Base-by-base conservation (phyloP, 2,797 vertebrate species). In the Dicrostonyx torquatus region DNA sequence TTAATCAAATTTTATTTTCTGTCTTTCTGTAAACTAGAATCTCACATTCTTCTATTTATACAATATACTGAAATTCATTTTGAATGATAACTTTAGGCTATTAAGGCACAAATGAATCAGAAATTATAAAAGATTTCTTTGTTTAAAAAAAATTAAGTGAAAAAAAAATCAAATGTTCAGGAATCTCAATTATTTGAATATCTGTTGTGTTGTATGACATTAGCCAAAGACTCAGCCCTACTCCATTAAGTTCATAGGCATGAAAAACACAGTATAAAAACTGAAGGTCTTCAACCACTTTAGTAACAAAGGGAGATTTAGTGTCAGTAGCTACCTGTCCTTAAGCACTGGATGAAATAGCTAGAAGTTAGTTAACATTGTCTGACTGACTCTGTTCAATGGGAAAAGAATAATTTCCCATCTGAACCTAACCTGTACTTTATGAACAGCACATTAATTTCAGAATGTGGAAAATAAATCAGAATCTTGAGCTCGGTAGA, bases 1-100 rank as follows among this genome's bases (percentile, higher is more conserved):
- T 95, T 96, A 96, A 95, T 90, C 94, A 93, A 92, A 92, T 85
- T 93, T 96, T 50, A 91, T 37, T 82, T 86, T 88, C 29, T 68
- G 83, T 55, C 75, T 96, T 96, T 66, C 68, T 87, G 70, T 84
- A 92, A 93, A 48, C 6, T 6, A 73, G 66, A 78, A 53, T 94
- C 95, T 77, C 26, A 85, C 91, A 64, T 50, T 20, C 13, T 50
- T 55, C 66, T 94, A 45, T 91, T 92, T 48, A 60, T 2, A 92
- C 60, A 78, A 45, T 12, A 82, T 80, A 75, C 31, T 93, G n/a
- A 66, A 24, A 43, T 93, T 93, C 55, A 72, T 93, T 91, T 85
- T 17, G 9, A 50, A 84, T 85, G 29, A 66, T 87, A 91, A 50
- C n/a, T 60, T 48, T 60, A 73, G 92, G 68, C 20, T 1, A 0